Evolutionary conservation across 2,113 vertebrate species (phyloP), one percentile per base, ranked within the genome.

Genomic region (Eleginops maclovinus): DNA sequence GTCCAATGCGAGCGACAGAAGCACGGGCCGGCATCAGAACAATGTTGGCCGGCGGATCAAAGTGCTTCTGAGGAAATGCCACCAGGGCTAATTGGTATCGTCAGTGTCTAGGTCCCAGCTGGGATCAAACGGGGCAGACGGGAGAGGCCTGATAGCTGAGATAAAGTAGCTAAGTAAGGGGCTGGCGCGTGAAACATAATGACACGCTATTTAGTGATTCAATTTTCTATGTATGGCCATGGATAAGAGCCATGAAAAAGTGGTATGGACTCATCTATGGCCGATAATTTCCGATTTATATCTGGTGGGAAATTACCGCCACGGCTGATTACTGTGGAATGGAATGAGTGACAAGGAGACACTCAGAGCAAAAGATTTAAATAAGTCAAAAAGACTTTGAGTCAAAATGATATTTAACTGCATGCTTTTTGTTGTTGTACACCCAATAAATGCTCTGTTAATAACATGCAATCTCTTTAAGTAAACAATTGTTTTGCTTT

Each of bases 251-350:
- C 86, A 19, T 89, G 82, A 81, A 82, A 21, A 76, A 82, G 54
- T 36, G 31, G 51, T 79, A 74, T 72, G 79, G 74, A 67, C 75
- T 74, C 82, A 85, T 88, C 85, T 84, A 71, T 69, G 31, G 85
- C 83, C 81, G 75, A 87, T 88, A 43, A 91, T 90, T 87, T 88
- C 81, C 50, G 77, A 87, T 92, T 91, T 70, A 79, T 79, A 85
- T 89, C 87, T 70, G 84, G 22, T 21, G 81, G 83, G 56, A 88
- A 77, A 80, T 87, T 78, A 78, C 62, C 64, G 83, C 74, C 88
- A 86, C 26, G 79, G 58, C 24, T 85, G 76, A 87, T 88, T 88
- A 88, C 24, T 17, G 67, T 16, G 56, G 65, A 83, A 61, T 50
- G 49, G 60, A 73, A 46, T 74, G 86, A 92, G 64, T 81, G 87